Percentiles rank a stretch among this genome's conserved stretches.
These are phyloP conservation scores for Monochamus alternatus DNA, from an alignment of 2,888 invertebrate genomes.

Conservation along the genomic window DNA sequence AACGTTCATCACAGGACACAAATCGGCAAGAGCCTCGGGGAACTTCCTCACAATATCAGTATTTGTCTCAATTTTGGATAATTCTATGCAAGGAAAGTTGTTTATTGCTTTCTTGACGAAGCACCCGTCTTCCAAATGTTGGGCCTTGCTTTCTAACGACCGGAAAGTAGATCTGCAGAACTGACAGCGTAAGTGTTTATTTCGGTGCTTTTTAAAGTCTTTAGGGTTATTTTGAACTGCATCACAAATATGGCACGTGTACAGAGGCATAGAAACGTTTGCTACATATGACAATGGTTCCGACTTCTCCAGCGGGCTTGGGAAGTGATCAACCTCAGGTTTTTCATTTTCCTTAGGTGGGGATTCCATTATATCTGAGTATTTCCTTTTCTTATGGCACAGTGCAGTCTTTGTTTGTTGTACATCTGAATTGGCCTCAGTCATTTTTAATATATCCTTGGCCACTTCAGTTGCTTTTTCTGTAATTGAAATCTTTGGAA, in stretches of 20 bases:
- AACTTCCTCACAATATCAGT: background rate
- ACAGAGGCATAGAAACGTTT: slow-evolving; percentile 19
- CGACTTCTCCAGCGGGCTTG: background rate
- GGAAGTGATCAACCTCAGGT: background rate
- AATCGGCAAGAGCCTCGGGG: background rate
- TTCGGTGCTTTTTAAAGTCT: slow-evolving; percentile 52
- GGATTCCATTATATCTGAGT: background rate
- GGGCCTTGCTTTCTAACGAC: slow-evolving; percentile 45
- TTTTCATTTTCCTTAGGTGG: background rate
- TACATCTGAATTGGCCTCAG: background rate
- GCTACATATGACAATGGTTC: slow-evolving; percentile 36
- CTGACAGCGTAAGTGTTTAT: slow-evolving; percentile 56
- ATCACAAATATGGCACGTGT: slow-evolving; percentile 56
- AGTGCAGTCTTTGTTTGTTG: background rate
- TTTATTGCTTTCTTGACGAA: slow-evolving; percentile 42
- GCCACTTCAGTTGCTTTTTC: background rate
- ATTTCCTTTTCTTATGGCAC: slow-evolving; percentile 10
- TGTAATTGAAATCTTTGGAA: background rate
- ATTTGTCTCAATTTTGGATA: background rate
- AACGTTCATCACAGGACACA: background rate
- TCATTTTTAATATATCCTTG: background rate
- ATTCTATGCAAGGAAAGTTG: background rate
- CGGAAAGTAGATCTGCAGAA: slow-evolving; percentile 56
- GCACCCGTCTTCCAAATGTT: slow-evolving; percentile 54
- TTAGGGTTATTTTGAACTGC: slow-evolving; percentile 43